These are phyloP conservation scores for Tethya wilhelma DNA, from an alignment of 37 sponge, comb jelly and placozoan species.

Conservation along the genomic window DNA sequence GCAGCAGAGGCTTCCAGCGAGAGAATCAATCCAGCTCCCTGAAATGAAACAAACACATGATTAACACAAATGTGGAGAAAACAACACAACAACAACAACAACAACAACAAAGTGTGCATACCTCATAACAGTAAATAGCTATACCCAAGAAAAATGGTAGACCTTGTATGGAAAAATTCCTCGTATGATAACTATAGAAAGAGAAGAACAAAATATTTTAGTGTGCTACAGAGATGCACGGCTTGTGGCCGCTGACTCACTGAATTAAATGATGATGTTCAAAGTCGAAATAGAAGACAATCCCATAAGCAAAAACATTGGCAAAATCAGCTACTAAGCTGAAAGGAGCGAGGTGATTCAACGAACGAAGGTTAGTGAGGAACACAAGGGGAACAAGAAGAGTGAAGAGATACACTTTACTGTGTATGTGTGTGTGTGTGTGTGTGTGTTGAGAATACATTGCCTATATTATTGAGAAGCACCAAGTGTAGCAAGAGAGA, in stretches of 20 bases:
- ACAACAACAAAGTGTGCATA: constrained; percentile 18
- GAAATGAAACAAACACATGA: not conserved
- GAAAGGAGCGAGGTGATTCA: constrained; percentile 61
- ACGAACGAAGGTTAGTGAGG: constrained; percentile 53
- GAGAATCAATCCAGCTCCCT: constrained; percentile 96
- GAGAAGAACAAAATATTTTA: no score
- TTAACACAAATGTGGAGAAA: not conserved
- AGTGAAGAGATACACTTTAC: constrained; percentile 23
- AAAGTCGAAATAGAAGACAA: constrained; percentile 94
- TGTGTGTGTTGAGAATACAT: not conserved
- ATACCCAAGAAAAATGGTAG: constrained; percentile 92
- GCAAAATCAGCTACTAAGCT: constrained; percentile 90
- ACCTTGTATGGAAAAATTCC: constrained; percentile 57
- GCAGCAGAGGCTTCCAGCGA: constrained; percentile 81
- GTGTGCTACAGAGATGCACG: no score
- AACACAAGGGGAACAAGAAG: constrained; percentile 53
- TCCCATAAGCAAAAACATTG: constrained; percentile 88
- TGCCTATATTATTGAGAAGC: no score
- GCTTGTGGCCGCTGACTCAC: constrained; percentile 50
- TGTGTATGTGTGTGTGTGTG: not conserved
- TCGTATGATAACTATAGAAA: constrained; percentile 38
- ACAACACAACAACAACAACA: not conserved
- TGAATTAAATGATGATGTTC: constrained; percentile 76
- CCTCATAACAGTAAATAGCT: constrained; percentile 93
- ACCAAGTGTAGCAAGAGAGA: no score